Evolutionary conservation across 2,888 invertebrate genomes (phyloP), one percentile per base, ranked within the genome.

Genomic region (Prosapia bicincta): DNA sequence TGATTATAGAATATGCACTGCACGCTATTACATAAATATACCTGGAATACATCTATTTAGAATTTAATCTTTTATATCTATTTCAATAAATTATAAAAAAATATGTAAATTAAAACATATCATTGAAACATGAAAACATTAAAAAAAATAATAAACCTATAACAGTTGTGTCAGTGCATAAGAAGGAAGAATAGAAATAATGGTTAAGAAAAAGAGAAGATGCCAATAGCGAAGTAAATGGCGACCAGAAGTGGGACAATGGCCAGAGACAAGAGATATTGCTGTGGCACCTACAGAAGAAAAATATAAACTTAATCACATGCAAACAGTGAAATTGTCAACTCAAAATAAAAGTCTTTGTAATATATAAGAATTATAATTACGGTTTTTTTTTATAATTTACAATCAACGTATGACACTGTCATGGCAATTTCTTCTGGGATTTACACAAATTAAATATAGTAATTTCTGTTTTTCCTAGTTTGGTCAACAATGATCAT

Each of bases 161-260:
- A 3, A 54, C 2, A 20, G n/a, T 54, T 54, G n/a, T 54, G 13
- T 54, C 54, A 54, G 54, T 54, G 54, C 54, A 20, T 20, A 54
- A 54, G 54, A 54, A 54, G 54, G 20, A 20, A 20, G n/a, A 54
- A 54, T 20, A 54, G 54, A 54, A 54, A 54, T 10, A 54, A 54
- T 54, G 54, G 54, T 54, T 54, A 54, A 20, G 54, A 54, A 54
- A 54, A 54, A 54, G 54, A 54, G 54, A 54, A 54, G 54, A 54
- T 54, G 54, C 54, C 54, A 54, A 54, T 54, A 20, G 54, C 54
- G 54, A 54, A 20, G 54, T 54, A 54, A 43, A 73, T 73, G 20
- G 73, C 73, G 73, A 73, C 43, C 68, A 73, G 43, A 73, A 73
- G 38, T 26, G 73, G 43, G 15, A 73, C 25, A 9, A 73, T 5